Evolutionary conservation across 1,140 invertebrate genomes (phyloP).

Genomic region (Cydia strobilella): DNA sequence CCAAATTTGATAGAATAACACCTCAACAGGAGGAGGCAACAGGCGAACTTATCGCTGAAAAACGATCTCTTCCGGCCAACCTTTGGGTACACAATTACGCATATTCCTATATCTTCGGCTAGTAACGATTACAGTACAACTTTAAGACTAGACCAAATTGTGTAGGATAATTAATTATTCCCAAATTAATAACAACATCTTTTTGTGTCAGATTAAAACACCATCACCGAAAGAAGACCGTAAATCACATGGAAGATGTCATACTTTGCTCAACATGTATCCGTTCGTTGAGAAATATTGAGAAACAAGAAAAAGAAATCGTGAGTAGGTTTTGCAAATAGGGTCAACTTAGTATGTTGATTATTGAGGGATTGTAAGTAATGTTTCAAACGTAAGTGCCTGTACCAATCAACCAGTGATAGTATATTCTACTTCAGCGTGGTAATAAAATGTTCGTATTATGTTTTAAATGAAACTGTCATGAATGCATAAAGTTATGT

Average conservation of each 20-base stretch:
- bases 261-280: conserved; percentile 69
- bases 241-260: conserved; percentile 72
- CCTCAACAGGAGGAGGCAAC: too few relatives aligned
- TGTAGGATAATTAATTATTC: conserved; percentile 1
- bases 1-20: too few relatives aligned
- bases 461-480: neutral
- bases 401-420: neutral
- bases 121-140: too few relatives aligned
- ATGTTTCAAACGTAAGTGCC: neutral
- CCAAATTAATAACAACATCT: neutral
- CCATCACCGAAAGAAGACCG: conserved; percentile 69
- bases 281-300: conserved; percentile 62
- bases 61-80: too few relatives aligned
- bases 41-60: too few relatives aligned
- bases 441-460: neutral
- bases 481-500: conserved; percentile 16
- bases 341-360: neutral
- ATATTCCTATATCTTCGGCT: too few relatives aligned
- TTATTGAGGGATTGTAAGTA: too few relatives aligned
- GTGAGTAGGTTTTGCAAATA: conserved; percentile 48
- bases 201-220: conserved; percentile 60
- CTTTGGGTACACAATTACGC: too few relatives aligned
- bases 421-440: neutral
- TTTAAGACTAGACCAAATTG: too few relatives aligned
- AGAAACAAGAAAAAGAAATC: conserved; percentile 72